Conservation (phyloP, 2,113 vertebrate species). For the Felis chaus region DNA sequence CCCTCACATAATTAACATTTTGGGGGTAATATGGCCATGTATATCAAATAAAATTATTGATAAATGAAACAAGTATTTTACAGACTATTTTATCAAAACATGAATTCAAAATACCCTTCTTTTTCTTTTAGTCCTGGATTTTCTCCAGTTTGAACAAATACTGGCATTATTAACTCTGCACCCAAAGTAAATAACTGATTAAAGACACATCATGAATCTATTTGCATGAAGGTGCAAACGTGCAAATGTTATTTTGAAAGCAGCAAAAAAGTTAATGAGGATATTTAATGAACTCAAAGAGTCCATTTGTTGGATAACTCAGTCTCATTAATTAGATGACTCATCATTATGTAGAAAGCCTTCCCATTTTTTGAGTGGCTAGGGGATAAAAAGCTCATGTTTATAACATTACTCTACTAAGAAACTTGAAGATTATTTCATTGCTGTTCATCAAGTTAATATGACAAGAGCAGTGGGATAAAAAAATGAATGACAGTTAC, state of each 20-base stretch:
- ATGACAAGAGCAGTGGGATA: not conserved
- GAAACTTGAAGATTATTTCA: not conserved
- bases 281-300: not conserved
- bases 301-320: not conserved
- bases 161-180: not conserved
- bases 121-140: not conserved
- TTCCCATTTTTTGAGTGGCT: not conserved
- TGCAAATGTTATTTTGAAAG: constrained; percentile 11
- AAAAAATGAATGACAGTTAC: not conserved
- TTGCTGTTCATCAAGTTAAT: not conserved
- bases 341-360: not conserved
- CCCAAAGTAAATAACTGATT: not conserved
- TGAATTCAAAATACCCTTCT: not conserved
- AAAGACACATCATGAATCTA: not conserved
- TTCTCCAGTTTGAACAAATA: not conserved
- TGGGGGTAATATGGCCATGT: not conserved
- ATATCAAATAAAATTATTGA: not conserved
- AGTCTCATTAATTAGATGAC: not conserved
- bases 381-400: not conserved
- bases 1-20: not conserved
- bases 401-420: not conserved
- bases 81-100: not conserved
- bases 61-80: not conserved
- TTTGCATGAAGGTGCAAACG: not conserved
- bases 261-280: constrained; percentile 10